These are phyloP conservation scores for Sylvia borin DNA, from an alignment of 2,797 vertebrate species.

Conservation along the genomic window DNA sequence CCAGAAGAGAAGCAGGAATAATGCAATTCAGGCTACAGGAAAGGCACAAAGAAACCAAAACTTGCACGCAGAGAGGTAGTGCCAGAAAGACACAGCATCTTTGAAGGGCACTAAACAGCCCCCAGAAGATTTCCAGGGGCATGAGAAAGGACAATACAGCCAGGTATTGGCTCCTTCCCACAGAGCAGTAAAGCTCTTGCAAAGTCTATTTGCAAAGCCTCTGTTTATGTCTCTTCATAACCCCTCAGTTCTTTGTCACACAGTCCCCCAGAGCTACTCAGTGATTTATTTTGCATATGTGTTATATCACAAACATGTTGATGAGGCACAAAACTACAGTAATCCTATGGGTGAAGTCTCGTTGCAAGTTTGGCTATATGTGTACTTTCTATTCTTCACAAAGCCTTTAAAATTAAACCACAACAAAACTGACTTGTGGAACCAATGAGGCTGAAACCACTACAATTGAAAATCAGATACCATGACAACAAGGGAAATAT, in stretches of 20 bases:
- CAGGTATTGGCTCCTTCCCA: not conserved
- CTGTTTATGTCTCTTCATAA: not conserved
- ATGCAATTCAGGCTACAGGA: not conserved
- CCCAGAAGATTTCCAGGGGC: not conserved
- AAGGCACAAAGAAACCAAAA: not conserved
- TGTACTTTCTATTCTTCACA: not conserved
- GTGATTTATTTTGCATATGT: not conserved
- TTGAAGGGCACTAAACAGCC: not conserved
- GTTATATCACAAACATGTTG: not conserved
- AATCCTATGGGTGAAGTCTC: not conserved
- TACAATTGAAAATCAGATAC: not conserved
- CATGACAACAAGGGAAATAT: not conserved
- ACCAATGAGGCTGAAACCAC: not conserved
- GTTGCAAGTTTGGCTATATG: not conserved
- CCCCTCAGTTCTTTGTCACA: not conserved
- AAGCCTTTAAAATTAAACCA: not conserved
- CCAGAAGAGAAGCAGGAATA: not conserved
- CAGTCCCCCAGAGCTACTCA: not conserved
- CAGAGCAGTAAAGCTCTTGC: not conserved
- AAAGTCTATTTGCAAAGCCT: conserved; percentile 4
- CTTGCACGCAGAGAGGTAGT: not conserved
- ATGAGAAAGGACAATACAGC: not conserved
- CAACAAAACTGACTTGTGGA: not conserved
- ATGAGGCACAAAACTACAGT: not conserved
- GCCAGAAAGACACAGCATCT: not conserved